Evolutionary conservation across 2,888 invertebrate species (phyloP).

Genomic region (Endotricha flammealis): DNA sequence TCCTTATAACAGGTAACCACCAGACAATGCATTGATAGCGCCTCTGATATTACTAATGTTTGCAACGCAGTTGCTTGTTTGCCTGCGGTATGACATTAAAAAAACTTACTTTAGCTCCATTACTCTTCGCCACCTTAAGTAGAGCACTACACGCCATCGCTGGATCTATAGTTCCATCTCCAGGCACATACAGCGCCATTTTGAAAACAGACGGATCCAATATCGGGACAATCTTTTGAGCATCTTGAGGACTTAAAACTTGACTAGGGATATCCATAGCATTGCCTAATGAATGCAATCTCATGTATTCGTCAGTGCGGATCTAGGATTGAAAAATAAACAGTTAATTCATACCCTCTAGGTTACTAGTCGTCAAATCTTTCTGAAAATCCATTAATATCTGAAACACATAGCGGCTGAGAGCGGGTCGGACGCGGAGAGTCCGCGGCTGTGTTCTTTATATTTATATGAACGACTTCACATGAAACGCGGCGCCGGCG

Average conservation of each 20-base stretch:
- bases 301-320: slow-evolving; percentile 89
- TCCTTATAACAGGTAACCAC: background rate
- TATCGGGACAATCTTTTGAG: slow-evolving; percentile 86
- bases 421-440: too few relatives aligned
- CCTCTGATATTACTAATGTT: too few relatives aligned
- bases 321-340: slow-evolving; percentile 63
- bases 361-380: too few relatives aligned
- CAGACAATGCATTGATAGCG: background rate
- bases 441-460: too few relatives aligned
- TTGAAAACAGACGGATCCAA: slow-evolving; percentile 85
- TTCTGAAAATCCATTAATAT: too few relatives aligned
- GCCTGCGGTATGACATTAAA: too few relatives aligned
- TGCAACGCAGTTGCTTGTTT: too few relatives aligned
- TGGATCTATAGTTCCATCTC: slow-evolving; percentile 92
- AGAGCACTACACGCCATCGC: slow-evolving; percentile 87
- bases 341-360: background rate
- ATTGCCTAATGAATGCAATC: slow-evolving; percentile 88
- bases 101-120: slow-evolving; percentile 83
- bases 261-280: slow-evolving; percentile 87
- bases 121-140: slow-evolving; percentile 82
- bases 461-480: too few relatives aligned
- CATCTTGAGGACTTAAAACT: slow-evolving; percentile 84
- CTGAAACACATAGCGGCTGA: too few relatives aligned
- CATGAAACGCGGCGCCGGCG: too few relatives aligned
- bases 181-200: slow-evolving; percentile 87